Evolutionary conservation across 1,140 invertebrate genomes (phyloP), one percentile per base, ranked within the genome.

Genomic region (Trypoxylus dichotomus): DNA sequence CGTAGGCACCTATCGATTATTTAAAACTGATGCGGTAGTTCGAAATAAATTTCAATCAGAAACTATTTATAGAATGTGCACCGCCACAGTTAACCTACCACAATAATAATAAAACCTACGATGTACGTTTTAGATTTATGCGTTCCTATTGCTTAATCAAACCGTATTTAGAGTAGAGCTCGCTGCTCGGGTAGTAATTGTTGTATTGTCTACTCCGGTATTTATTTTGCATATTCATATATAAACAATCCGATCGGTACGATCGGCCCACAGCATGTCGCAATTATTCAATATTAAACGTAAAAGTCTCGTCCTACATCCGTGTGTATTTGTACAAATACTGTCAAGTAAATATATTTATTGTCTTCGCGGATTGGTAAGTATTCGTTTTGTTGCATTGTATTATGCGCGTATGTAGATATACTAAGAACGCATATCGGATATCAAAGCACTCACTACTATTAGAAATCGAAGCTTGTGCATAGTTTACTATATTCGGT

Each of bases 181-280:
- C 60, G 60, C 60, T 68, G 60, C 60, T 15, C 21, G 21, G 21
- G 60, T 68, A 54, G 60, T 68, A 68, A 68, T 68, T 68, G 60
- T 24, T 29, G 11, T 68, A 68, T 68, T 68, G 60, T 68, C 60
- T 68, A 68, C 60, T 25, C 24, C 60, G 60, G 60, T 68, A 68
- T 68, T 27, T 68, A 68, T 68, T 68, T 68, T 68, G 60, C 60
- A 68, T 68, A 68, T 68, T 68, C 60, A 68, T 68, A 68, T 68
- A 68, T 68, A 68, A 68, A 68, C 60, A 68, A 68, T 68, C 27
- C 8, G 27, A 68, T 68, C 24, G 60, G 27, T 68, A 68, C 60
- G 21, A 68, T 54, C 47, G 47, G 15, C 60, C 60, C 27, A 68
- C 60, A 15, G 60, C 27, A 24, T 68, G 60, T 68, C 24, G 60